Evolutionary conservation across 2,113 vertebrate species (phyloP).

Genomic region (Cyphomyrus plagiostoma): DNA sequence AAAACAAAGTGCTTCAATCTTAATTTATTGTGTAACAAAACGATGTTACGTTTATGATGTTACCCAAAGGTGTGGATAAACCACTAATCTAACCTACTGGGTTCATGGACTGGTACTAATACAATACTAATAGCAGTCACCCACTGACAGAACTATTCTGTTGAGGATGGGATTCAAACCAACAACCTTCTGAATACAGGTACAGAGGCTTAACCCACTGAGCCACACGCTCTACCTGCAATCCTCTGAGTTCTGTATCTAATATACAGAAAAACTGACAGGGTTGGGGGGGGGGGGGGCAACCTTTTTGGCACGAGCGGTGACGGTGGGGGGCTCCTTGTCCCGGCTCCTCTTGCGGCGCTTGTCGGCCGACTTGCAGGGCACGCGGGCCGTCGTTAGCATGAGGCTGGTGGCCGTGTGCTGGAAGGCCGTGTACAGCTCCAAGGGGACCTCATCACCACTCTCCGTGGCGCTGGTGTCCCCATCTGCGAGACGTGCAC

Average conservation of each 20-base stretch:
- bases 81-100: background rate
- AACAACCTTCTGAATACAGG: background rate
- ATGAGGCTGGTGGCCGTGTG: slow-evolving; percentile 89
- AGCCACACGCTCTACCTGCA: background rate
- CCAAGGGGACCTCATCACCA: slow-evolving; percentile 93
- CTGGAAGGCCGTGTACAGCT: slow-evolving; percentile 94
- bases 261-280: background rate
- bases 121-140: background rate
- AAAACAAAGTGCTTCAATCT: too few species aligned
- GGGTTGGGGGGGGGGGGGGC: background rate
- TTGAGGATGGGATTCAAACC: background rate
- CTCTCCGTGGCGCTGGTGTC: slow-evolving; percentile 98
- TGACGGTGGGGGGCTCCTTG: slow-evolving; percentile 77
- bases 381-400: slow-evolving; percentile 80
- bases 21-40: too few species aligned
- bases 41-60: too few species aligned
- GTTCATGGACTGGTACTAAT: background rate
- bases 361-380: slow-evolving; percentile 86
- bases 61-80: background rate
- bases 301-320: slow-evolving; percentile 91
- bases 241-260: background rate
- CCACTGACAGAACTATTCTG: background rate
- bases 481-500: slow-evolving; percentile 67
- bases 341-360: slow-evolving; percentile 95
- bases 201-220: background rate